Evolutionary conservation across 2,888 invertebrate genomes (phyloP).

Genomic region (Sinelater perroti): DNA sequence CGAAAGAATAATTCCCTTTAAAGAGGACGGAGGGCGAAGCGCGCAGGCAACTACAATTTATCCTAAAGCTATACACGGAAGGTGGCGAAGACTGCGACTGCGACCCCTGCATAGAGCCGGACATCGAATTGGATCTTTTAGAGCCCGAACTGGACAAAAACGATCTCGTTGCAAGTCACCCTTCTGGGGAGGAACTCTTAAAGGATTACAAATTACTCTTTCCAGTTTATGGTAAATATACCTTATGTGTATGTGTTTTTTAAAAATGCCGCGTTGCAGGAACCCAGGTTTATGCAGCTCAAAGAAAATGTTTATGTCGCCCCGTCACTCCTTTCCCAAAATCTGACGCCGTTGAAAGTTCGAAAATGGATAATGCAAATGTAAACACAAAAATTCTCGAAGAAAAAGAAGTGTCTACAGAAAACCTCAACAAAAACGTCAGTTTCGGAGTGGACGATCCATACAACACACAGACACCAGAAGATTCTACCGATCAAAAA

Average conservation of each 20-base stretch:
- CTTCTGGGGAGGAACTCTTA: conserved; percentile 26
- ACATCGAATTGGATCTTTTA: conserved; percentile 44
- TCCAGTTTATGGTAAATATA: background rate
- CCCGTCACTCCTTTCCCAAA: conserved; percentile 20
- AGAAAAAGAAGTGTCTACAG: too few species aligned
- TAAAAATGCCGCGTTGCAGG: too few species aligned
- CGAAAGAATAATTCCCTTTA: conserved; percentile 2
- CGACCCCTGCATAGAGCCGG: conserved; percentile 37
- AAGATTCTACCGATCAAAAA: too few species aligned
- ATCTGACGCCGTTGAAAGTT: too few species aligned
- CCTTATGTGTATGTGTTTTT: too few species aligned
- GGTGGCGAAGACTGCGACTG: conserved; percentile 33
- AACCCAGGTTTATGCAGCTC: conserved; percentile 8
- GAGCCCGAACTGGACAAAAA: conserved; percentile 42
- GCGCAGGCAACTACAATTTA: conserved; percentile 41
- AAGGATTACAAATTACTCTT: conserved; percentile 25
- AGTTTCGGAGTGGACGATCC: too few species aligned
- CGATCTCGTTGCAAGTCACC: conserved; percentile 25
- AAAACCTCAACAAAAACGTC: too few species aligned
- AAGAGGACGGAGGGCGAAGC: conserved; percentile 37
- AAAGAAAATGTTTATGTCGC: conserved; percentile 20
- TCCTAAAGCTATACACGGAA: conserved; percentile 40
- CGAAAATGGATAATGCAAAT: too few species aligned
- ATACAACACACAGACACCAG: too few species aligned
- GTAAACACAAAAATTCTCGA: too few species aligned